A percentile compares a stretch with the other conserved stretches of the same genome.
phyloP scores from a whole-genome alignment of 35 echinoderm and acorn worm species.

The Nesometra sesokonis region DNA sequence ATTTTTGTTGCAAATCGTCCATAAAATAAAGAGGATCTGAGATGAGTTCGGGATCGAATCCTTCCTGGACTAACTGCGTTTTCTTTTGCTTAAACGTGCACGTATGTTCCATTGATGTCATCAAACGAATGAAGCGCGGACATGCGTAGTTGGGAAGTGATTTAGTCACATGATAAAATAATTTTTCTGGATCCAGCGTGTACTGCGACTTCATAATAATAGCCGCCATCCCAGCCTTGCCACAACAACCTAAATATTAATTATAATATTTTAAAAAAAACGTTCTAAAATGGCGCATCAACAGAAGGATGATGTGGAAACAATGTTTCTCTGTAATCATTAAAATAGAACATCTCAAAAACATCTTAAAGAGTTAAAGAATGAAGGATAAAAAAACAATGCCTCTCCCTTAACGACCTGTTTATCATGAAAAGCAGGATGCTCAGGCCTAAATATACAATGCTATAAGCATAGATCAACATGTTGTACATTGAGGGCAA shows the following conservation, averaged over 20 bases:
- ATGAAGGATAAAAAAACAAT: too few species aligned
- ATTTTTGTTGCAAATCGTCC: constrained; percentile 34
- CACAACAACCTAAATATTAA: constrained; percentile 54
- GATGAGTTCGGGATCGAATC: constrained; percentile 57
- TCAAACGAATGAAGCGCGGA: constrained; percentile 71
- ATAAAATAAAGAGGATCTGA: constrained; percentile 57
- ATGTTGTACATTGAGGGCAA: too few species aligned
- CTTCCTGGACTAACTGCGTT: constrained; percentile 61
- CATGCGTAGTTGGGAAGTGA: constrained; percentile 82
- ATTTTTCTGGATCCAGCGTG: constrained; percentile 32
- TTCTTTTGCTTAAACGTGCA: constrained; percentile 92
- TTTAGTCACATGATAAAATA: constrained; percentile 57
- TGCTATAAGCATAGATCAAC: too few species aligned
- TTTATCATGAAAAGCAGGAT: too few species aligned
- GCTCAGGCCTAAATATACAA: too few species aligned
- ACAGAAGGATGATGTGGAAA: too few species aligned
- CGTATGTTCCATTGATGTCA: constrained; percentile 54
- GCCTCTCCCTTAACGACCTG: too few species aligned
- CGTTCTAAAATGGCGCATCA: too few species aligned
- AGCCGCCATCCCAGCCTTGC: constrained; percentile 90
- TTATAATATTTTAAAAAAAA: neutral
- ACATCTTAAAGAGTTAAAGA: too few species aligned
- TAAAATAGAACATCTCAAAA: too few species aligned
- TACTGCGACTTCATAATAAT: constrained; percentile 26
- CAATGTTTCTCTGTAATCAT: too few species aligned